These are phyloP conservation scores for Heliocidaris erythrogramma DNA, from an alignment of 35 echinoderm and acorn worm genomes.

Conservation along the genomic window DNA sequence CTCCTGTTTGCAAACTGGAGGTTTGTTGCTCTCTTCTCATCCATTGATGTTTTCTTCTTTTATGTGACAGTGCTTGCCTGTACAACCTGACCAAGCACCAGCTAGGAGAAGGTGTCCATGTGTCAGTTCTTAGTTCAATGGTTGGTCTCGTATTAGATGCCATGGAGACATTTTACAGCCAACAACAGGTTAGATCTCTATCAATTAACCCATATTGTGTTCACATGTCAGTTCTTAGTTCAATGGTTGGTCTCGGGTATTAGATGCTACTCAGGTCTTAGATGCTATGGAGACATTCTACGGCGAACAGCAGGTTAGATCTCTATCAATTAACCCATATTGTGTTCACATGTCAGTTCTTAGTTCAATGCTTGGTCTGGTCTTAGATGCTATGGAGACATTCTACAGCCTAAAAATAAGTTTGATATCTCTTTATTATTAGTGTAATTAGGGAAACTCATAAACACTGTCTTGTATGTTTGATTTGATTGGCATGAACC, in stretches of 20 bases:
- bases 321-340: too few species aligned
- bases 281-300: conserved; percentile 89
- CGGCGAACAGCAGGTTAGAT: conserved; percentile 85
- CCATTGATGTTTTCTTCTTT: not conserved
- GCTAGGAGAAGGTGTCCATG: conserved; percentile 84
- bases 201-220: not conserved
- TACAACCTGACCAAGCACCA: conserved; percentile 95
- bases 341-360: conserved; percentile 80
- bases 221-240: conserved; percentile 79
- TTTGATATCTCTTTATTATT: conserved; percentile 3
- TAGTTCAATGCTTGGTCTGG: conserved; percentile 80
- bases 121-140: conserved; percentile 82
- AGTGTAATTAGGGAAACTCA: too few species aligned
- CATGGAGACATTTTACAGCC: conserved; percentile 89
- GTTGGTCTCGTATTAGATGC: conserved; percentile 81
- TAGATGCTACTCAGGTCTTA: conserved; percentile 77
- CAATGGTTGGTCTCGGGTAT: conserved; percentile 80
- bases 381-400: conserved; percentile 81
- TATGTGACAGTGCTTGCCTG: conserved; percentile 79
- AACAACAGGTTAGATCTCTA: conserved; percentile 80
- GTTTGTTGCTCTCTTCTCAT: not conserved
- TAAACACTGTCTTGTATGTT: too few species aligned
- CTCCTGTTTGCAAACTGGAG: not conserved
- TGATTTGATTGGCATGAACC: too few species aligned
- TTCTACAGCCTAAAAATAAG: conserved; percentile 93